Evolutionary conservation across 1,140 invertebrate genomes (phyloP).

Genomic region (Sycobia sp.): DNA sequence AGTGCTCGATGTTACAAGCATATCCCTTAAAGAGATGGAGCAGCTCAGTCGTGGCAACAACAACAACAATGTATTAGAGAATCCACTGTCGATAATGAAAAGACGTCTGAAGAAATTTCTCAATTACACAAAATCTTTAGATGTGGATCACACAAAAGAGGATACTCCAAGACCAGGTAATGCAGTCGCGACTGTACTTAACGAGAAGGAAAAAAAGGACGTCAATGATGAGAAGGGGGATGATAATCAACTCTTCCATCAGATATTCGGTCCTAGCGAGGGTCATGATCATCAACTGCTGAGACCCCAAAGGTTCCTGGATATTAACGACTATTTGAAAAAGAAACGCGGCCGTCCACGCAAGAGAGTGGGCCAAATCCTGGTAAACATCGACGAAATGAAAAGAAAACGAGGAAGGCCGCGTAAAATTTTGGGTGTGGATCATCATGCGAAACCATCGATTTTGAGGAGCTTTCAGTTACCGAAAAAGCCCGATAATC

Average conservation of each 20-base stretch:
- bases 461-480: not conserved
- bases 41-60: conserved; percentile 2
- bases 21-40: conserved; percentile 27
- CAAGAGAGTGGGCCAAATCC: not conserved
- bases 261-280: not conserved
- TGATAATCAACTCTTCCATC: not conserved
- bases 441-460: not conserved
- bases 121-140: not conserved
- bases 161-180: conserved; percentile 18
- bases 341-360: conserved; percentile 13
- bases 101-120: not conserved
- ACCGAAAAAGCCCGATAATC: conserved; percentile 13
- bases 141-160: not conserved
- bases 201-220: not conserved
- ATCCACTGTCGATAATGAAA: conserved; percentile 8
- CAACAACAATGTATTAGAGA: conserved; percentile 13
- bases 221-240: not conserved
- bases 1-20: conserved; percentile 26
- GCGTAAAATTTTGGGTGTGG: not conserved
- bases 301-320: not conserved
- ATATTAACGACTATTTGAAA: conserved; percentile 18
- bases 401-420: conserved; percentile 26
- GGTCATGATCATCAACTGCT: not conserved
- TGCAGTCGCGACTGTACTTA: conserved; percentile 23
- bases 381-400: conserved; percentile 1